These are phyloP conservation scores for Pachyrhynchus sulphureomaculatus DNA, from an alignment of 1,140 invertebrate genomes.

Conservation along the genomic window DNA sequence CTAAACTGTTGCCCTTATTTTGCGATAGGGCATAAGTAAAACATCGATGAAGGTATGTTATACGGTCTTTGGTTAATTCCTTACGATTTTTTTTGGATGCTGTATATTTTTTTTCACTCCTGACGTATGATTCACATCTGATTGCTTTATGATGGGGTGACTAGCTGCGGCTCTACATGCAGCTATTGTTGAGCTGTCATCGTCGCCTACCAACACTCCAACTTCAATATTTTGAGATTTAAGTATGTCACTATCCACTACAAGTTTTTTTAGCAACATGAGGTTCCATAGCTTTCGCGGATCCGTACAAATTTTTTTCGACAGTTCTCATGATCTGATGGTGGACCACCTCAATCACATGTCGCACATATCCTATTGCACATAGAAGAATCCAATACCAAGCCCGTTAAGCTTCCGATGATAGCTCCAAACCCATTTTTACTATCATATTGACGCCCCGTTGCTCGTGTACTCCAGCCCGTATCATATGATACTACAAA, in stretches of 20 bases:
- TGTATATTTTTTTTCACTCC: not conserved
- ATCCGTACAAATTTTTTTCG: not conserved
- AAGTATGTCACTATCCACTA: not conserved
- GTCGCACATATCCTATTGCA: too few relatives aligned
- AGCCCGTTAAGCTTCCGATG: not conserved
- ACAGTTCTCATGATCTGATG: too few relatives aligned
- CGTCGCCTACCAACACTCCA: slow-evolving; percentile 1
- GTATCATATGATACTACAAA: not conserved
- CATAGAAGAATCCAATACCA: not conserved
- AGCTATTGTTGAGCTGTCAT: slow-evolving; percentile 8
- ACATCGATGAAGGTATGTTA: too few relatives aligned
- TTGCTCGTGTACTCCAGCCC: not conserved
- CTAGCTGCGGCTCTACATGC: not conserved
- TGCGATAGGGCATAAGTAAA: too few relatives aligned
- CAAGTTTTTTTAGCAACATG: not conserved
- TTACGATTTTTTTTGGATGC: not conserved
- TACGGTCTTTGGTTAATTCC: too few relatives aligned
- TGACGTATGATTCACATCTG: not conserved
- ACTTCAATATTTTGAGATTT: not conserved
- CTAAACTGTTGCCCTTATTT: too few relatives aligned
- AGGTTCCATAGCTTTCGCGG: slow-evolving; percentile 1
- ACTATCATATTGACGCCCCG: too few relatives aligned
- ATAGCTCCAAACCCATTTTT: not conserved
- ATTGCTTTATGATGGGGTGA: not conserved
- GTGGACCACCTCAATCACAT: too few relatives aligned